Conservation (phyloP, 2,113 vertebrate genomes). For the Elachura formosa region DNA sequence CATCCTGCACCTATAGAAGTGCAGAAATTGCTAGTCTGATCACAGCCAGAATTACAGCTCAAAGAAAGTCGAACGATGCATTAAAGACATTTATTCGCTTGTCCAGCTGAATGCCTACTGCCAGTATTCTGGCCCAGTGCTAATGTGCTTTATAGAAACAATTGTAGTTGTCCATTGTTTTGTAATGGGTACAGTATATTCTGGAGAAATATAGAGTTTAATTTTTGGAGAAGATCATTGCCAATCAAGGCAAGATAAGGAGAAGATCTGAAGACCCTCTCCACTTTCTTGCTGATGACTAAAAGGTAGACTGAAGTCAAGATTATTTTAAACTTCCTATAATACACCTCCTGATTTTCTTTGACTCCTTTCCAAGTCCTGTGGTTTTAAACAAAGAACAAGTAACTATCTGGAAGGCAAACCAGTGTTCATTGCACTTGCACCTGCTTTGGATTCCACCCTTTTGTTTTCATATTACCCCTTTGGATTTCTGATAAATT, state of each 20-base stretch:
- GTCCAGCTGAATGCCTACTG: neutral
- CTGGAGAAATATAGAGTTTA: neutral
- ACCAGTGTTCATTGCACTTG: neutral
- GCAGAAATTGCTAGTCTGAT: neutral
- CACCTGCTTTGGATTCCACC: conserved; percentile 26
- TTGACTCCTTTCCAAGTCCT: neutral
- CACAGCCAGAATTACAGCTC: neutral
- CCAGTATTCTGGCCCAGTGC: neutral
- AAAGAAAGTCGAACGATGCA: neutral
- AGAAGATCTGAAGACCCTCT: neutral
- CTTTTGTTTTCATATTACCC: conserved; percentile 39
- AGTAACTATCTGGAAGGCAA: neutral
- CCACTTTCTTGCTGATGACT: neutral
- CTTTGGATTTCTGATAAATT: conserved; percentile 48
- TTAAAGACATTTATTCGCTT: neutral
- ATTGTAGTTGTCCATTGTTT: neutral
- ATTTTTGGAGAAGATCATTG: neutral
- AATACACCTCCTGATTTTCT: neutral
- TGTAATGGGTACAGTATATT: neutral
- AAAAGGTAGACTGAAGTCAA: neutral
- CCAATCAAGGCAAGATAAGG: neutral
- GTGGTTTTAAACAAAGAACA: neutral
- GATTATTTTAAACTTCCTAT: neutral
- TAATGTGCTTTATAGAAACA: neutral
- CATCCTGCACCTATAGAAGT: neutral